Percentiles rank a stretch among this genome's conserved stretches.
Conservation (phyloP, 2,888 invertebrate genomes). For the Subacronicta megacephala region DNA sequence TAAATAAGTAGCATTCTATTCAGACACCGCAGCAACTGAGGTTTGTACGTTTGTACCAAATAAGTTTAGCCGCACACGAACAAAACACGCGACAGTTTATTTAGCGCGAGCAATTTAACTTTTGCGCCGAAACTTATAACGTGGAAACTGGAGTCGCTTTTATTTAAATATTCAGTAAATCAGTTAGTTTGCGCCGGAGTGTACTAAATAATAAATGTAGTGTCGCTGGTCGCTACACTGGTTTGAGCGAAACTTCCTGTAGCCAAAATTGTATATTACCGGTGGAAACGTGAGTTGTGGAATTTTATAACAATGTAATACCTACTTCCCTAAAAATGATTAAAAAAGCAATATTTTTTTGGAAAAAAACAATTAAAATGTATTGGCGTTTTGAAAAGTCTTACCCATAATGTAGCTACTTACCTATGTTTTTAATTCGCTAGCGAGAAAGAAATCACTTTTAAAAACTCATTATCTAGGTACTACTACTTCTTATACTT, state of each 20-base stretch:
- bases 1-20: constrained; percentile 31
- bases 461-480: no score
- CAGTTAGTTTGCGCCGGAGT: constrained; percentile 42
- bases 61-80: constrained; percentile 25
- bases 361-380: no score
- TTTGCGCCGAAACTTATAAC: constrained; percentile 51
- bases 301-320: neutral
- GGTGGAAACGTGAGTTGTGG: constrained; percentile 9
- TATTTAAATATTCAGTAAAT: constrained; percentile 61
- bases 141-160: constrained; percentile 38
- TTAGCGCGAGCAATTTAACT: constrained; percentile 58
- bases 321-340: no score
- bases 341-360: no score
- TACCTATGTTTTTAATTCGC: no score
- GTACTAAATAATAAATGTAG: constrained; percentile 41
- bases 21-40: constrained; percentile 11
- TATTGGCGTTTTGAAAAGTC: no score
- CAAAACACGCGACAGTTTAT: constrained; percentile 41
- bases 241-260: constrained; percentile 20
- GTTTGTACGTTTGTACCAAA: constrained; percentile 19
- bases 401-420: no score
- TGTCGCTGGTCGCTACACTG: constrained; percentile 23
- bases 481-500: no score
- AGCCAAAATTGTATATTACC: constrained; percentile 13
- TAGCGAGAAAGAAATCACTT: no score